Percentiles rank a stretch among this genome's conserved stretches.
These are phyloP conservation scores for Cyprinodon variegatus DNA, from an alignment of 2,113 vertebrate genomes.

Conservation along the genomic window DNA sequence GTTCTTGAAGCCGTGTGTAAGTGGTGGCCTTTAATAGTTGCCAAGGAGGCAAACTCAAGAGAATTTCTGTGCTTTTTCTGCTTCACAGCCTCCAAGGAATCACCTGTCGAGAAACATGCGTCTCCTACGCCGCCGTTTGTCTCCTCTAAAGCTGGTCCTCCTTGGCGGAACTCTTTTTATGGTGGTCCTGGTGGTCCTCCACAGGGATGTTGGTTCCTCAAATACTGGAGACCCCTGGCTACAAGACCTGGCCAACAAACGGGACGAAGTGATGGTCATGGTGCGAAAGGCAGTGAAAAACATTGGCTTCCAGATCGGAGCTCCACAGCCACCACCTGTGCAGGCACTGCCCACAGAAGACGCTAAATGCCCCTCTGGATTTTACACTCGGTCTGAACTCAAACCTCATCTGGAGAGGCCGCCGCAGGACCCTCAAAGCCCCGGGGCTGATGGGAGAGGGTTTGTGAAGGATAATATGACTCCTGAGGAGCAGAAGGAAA, in stretches of 20 bases:
- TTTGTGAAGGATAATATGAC: slow-evolving; percentile 84
- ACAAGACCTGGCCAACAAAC: slow-evolving; percentile 84
- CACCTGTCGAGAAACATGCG: slow-evolving; percentile 75
- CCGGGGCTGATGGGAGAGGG: slow-evolving; percentile 83
- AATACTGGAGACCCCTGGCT: slow-evolving; percentile 85
- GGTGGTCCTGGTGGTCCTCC: slow-evolving; percentile 87
- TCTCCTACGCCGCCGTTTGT: slow-evolving; percentile 80
- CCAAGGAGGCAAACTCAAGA: not conserved
- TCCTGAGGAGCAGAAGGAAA: slow-evolving; percentile 85
- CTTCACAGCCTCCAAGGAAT: slow-evolving; percentile 19
- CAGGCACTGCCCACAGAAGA: slow-evolving; percentile 54
- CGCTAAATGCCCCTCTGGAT: slow-evolving; percentile 81
- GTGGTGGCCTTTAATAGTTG: not conserved
- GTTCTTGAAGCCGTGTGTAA: not conserved
- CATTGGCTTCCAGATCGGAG: slow-evolving; percentile 88
- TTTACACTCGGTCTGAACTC: slow-evolving; percentile 86
- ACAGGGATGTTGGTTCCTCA: slow-evolving; percentile 79
- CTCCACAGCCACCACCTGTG: slow-evolving; percentile 73
- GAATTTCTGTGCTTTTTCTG: not conserved
- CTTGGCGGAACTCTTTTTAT: slow-evolving; percentile 81
- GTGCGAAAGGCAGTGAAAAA: slow-evolving; percentile 90
- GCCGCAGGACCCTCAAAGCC: slow-evolving; percentile 81
- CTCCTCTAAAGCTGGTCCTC: slow-evolving; percentile 87
- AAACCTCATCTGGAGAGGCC: slow-evolving; percentile 86
- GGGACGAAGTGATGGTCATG: slow-evolving; percentile 85